These are phyloP conservation scores for Philereme vetulata DNA, from an alignment of 2,888 invertebrate species.

Conservation along the genomic window DNA sequence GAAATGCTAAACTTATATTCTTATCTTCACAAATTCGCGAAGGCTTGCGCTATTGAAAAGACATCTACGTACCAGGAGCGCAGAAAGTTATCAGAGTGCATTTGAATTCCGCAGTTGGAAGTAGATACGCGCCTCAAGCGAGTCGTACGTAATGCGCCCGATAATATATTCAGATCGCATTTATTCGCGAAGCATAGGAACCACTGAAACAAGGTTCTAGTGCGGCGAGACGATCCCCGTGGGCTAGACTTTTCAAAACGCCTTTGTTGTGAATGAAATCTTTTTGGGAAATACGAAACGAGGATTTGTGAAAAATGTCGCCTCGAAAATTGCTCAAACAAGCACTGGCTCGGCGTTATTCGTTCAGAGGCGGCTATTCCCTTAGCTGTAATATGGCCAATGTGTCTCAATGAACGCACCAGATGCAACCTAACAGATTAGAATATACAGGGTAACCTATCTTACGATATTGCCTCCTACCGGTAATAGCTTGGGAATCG, in stretches of 20 bases:
- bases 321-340: conserved; percentile 18
- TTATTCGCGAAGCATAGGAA: conserved; percentile 73
- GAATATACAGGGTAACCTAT: conserved; percentile 27
- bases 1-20: conserved; percentile 31
- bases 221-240: conserved; percentile 64
- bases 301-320: conserved; percentile 37
- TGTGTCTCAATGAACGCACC: conserved; percentile 25
- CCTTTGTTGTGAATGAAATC: conserved; percentile 44
- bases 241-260: conserved; percentile 60
- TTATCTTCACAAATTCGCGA: conserved; percentile 23
- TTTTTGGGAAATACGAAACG: conserved; percentile 37
- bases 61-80: conserved; percentile 50
- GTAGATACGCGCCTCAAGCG: conserved; percentile 73
- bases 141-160: conserved; percentile 75
- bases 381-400: conserved; percentile 17
- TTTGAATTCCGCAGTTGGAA: conserved; percentile 64
- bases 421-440: conserved; percentile 27
- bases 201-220: conserved; percentile 74
- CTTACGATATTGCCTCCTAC: conserved; percentile 39
- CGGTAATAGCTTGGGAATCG: conserved; percentile 49
- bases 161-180: conserved; percentile 81
- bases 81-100: conserved; percentile 67
- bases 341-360: conserved; percentile 4
- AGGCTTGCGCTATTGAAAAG: conserved; percentile 27
- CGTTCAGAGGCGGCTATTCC: conserved; percentile 6